Percentiles rank a stretch among this genome's conserved stretches.
These are phyloP conservation scores for Cyanoderma ruficeps DNA, from an alignment of 2,113 vertebrate genomes.

Conservation along the genomic window DNA sequence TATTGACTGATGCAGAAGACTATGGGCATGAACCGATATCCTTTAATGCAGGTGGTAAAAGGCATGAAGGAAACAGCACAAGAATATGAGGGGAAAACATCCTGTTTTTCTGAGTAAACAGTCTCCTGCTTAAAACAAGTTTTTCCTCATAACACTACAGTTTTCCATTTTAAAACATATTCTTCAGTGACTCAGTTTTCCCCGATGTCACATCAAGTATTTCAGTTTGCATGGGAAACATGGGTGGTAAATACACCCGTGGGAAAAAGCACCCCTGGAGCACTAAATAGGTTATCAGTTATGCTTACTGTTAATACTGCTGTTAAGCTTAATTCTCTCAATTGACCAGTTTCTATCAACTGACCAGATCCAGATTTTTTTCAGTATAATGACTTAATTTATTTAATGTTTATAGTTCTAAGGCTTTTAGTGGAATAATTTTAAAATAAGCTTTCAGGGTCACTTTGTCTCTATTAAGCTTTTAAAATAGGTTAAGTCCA, in stretches of 20 bases:
- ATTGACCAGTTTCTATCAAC: not conserved
- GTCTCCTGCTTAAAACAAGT: not conserved
- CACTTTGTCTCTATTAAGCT: slow-evolving; percentile 27
- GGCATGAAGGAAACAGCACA: not conserved
- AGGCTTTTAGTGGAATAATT: slow-evolving; percentile 37
- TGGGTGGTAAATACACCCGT: not conserved
- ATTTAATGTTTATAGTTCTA: slow-evolving; percentile 43
- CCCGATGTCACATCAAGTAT: not conserved
- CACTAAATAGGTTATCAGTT: not conserved
- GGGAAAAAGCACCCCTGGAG: not conserved
- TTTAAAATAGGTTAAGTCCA: slow-evolving; percentile 52
- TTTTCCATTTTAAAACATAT: not conserved
- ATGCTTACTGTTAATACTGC: not conserved
- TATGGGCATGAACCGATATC: not conserved
- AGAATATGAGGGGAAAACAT: not conserved
- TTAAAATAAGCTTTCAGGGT: slow-evolving; percentile 1
- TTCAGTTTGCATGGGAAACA: not conserved
- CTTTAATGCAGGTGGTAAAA: not conserved
- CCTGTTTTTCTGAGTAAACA: not conserved
- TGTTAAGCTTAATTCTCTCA: not conserved
- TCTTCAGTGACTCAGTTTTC: not conserved
- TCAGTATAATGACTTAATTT: not conserved
- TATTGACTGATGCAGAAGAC: not conserved
- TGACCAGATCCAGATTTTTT: not conserved
- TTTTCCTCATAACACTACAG: not conserved